phyloP scores from a whole-genome alignment of 2,888 invertebrate genomes.

The Epinotia bilunana region DNA sequence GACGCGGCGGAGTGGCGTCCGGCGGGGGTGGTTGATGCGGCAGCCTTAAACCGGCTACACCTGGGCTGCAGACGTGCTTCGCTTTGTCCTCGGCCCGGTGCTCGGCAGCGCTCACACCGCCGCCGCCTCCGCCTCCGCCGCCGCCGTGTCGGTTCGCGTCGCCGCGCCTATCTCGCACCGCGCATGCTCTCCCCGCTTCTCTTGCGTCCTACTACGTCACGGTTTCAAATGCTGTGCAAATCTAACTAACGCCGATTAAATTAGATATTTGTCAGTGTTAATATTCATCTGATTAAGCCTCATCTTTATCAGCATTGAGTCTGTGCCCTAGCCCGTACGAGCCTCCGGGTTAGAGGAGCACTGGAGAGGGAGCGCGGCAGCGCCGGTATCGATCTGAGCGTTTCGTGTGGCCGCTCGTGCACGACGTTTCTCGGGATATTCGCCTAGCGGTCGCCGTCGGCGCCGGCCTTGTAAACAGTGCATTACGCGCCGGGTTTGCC shows the following conservation, averaged over 20 bases:
- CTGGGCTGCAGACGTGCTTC: constrained; percentile 61
- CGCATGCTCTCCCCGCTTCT: constrained; percentile 76
- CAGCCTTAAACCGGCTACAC: constrained; percentile 62
- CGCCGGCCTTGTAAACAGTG: constrained; percentile 80
- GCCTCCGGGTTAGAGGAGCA: constrained; percentile 61
- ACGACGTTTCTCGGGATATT: constrained; percentile 79
- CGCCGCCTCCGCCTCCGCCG: constrained; percentile 64
- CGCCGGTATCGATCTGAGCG: constrained; percentile 77
- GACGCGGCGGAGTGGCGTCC: constrained; percentile 56
- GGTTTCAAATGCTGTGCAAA: constrained; percentile 71
- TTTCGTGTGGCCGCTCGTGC: constrained; percentile 75
- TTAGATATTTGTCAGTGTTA: constrained; percentile 57
- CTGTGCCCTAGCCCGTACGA: constrained; percentile 2
- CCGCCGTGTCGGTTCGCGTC: constrained; percentile 63
- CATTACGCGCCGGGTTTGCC: constrained; percentile 72
- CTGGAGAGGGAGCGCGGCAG: constrained; percentile 73
- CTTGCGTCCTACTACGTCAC: constrained; percentile 73
- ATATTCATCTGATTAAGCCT: constrained; percentile 57
- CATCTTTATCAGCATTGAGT: constrained; percentile 8
- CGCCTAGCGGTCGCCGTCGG: constrained; percentile 79
- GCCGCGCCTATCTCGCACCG: constrained; percentile 73
- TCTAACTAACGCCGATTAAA: constrained; percentile 64
- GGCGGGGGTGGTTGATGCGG: constrained; percentile 54
- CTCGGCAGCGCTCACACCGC: constrained; percentile 47
- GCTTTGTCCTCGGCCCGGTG: constrained; percentile 67